These are phyloP conservation scores for Botrylloides violaceus DNA, from an alignment of 23 tunicate genomes.

Conservation along the genomic window DNA sequence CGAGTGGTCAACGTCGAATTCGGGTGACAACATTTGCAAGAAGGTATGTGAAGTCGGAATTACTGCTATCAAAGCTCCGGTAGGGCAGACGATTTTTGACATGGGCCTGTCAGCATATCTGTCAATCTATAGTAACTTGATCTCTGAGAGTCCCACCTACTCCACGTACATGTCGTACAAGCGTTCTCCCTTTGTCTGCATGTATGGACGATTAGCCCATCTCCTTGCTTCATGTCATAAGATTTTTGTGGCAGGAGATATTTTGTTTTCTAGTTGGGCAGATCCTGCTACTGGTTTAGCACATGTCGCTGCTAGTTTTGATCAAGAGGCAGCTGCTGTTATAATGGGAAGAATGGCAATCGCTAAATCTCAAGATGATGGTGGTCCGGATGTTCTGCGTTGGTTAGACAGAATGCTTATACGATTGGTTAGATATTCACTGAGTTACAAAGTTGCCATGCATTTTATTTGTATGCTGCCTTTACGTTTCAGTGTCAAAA, in stretches of 20 bases:
- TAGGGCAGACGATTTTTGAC: no score
- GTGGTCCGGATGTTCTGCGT: conserved; percentile 83
- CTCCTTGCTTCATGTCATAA: no score
- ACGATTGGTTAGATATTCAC: conserved; percentile 63
- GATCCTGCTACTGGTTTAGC: conserved; percentile 70
- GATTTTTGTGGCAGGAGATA: neutral
- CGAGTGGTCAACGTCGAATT: conserved; percentile 73
- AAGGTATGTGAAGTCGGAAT: no score
- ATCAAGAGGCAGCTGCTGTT: conserved; percentile 92
- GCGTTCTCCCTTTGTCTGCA: neutral
- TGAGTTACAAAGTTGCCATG: neutral
- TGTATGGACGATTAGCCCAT: no score
- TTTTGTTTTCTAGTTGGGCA: conserved; percentile 69
- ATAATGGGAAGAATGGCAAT: conserved; percentile 95
- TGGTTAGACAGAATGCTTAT: conserved; percentile 97
- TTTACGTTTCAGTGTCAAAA: conserved; percentile 69
- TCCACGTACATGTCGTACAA: no score
- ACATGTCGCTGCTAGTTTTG: conserved; percentile 89
- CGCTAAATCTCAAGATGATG: conserved; percentile 57
- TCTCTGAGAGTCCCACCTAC: no score
- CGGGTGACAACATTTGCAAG: conserved; percentile 90
- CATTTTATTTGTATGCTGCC: neutral
- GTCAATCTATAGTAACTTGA: no score
- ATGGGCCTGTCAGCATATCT: no score
- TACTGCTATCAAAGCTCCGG: no score